Evolutionary conservation across 1,140 invertebrate species (phyloP), one percentile per base, ranked within the genome.

Genomic region (Drosophila ficusphila): DNA sequence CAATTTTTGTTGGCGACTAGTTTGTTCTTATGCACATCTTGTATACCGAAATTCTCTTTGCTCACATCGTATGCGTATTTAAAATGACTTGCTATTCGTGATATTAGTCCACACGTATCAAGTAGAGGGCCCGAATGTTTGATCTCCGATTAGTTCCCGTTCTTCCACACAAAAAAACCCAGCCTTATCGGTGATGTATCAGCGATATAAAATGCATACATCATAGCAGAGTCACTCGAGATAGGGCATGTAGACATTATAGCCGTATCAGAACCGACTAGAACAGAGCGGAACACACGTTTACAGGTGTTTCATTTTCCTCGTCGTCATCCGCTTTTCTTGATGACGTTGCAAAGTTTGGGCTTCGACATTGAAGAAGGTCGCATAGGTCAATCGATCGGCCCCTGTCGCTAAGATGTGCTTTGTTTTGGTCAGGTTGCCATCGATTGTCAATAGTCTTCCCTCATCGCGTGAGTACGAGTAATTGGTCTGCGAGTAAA

Each of bases 351-450:
- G 57, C 57, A 61, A 2, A 9, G 18, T 23, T 23, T 9, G 2
- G 14, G 6, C 9, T n/a, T 38, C 2, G 8, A 67, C 44, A 65
- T 65, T 65, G 57, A 14, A 62, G 16, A 9, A 21, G 58, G 58
- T 67, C 14, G 11, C 9, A 42, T 67, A 27, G 27, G 25, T 67
- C 62, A 65, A 62, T 46, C 39, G 53, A 19, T 57, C n/a, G 14
- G 56, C 1, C 5, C 2, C 12, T 2, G 41, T 64, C 19, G 34
- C 57, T 48, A 39, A 33, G 61, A 49, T 51, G 4, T 46, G 27
- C 27, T 67, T 65, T 67, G 62, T 67, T 67, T 42, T 67, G 62
- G 62, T 12, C 61, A 33, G 9, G 39, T 27, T 14, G 19, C 14
- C 49, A 39, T 42, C 47, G 11, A 6, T 52, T 25, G 53, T 41